Conservation (phyloP, 1,140 invertebrate species). For the Galleria mellonella region DNA sequence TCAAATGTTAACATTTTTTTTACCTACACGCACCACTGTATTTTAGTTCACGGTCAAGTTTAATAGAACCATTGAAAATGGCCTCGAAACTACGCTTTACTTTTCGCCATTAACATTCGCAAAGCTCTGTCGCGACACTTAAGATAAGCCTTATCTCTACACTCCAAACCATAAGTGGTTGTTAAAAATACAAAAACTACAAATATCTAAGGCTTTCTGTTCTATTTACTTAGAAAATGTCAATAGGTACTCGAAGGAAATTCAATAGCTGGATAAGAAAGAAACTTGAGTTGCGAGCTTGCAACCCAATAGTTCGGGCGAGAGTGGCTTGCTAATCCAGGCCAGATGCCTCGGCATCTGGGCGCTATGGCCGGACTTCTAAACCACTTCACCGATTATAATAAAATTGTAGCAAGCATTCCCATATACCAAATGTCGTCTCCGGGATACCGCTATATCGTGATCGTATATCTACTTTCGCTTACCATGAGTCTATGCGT, state of each 20-base stretch:
- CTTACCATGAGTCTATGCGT: background rate
- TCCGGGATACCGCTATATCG: background rate
- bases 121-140: slow-evolving; percentile 4
- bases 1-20: slow-evolving; percentile 36
- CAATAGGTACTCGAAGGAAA: slow-evolving; percentile 26
- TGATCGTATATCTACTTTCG: background rate
- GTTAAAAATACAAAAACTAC: background rate
- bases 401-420: slow-evolving; percentile 28
- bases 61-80: slow-evolving; percentile 14
- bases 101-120: slow-evolving; percentile 21
- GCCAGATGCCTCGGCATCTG: slow-evolving; percentile 44
- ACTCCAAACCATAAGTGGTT: background rate
- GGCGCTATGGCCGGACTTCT: slow-evolving; percentile 53
- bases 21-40: slow-evolving; percentile 18
- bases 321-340: slow-evolving; percentile 38
- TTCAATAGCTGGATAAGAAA: slow-evolving; percentile 27
- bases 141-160: background rate
- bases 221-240: slow-evolving; percentile 20
- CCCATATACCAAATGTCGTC: slow-evolving; percentile 55
- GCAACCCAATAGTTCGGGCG: slow-evolving; percentile 47
- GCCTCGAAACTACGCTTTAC: background rate
- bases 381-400: slow-evolving; percentile 67
- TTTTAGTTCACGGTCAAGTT: slow-evolving; percentile 13
- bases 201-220: background rate
- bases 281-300: slow-evolving; percentile 42